Conservation (phyloP, 2,888 invertebrate species). For the Heliconius ismenius region DNA sequence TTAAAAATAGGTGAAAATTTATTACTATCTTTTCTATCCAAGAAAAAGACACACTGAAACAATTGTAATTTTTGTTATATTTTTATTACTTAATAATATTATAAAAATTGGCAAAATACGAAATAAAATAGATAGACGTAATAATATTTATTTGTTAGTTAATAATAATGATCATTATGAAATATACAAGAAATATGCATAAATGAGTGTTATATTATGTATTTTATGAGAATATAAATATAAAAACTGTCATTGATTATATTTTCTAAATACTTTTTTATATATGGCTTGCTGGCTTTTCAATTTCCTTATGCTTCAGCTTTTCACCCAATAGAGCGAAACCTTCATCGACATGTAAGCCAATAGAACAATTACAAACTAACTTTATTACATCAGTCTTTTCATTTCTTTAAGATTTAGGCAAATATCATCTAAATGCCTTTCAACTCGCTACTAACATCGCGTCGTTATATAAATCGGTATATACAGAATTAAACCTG, state of each 20-base stretch:
- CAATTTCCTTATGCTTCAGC: background rate
- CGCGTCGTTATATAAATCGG: conserved; percentile 52
- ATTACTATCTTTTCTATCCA: no score
- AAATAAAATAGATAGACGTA: background rate
- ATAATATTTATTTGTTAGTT: conserved; percentile 3
- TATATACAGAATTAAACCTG: conserved; percentile 55
- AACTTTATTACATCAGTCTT: conserved; percentile 6
- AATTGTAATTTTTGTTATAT: no score
- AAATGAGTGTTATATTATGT: background rate
- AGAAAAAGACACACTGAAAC: no score
- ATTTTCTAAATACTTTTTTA: background rate
- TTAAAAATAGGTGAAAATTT: no score
- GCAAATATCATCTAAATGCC: background rate
- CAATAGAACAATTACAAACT: background rate
- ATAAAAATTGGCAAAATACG: background rate
- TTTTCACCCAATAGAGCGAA: background rate
- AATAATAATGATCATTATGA: background rate
- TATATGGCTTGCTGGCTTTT: background rate
- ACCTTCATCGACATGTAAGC: background rate
- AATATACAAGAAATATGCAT: background rate
- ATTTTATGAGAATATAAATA: background rate
- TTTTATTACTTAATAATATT: background rate
- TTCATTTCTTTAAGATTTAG: background rate
- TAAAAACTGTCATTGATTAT: background rate
- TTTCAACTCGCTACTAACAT: conserved; percentile 15